These are phyloP conservation scores for Acrobasis consociella DNA, from an alignment of 2,888 invertebrate species.

Conservation along the genomic window DNA sequence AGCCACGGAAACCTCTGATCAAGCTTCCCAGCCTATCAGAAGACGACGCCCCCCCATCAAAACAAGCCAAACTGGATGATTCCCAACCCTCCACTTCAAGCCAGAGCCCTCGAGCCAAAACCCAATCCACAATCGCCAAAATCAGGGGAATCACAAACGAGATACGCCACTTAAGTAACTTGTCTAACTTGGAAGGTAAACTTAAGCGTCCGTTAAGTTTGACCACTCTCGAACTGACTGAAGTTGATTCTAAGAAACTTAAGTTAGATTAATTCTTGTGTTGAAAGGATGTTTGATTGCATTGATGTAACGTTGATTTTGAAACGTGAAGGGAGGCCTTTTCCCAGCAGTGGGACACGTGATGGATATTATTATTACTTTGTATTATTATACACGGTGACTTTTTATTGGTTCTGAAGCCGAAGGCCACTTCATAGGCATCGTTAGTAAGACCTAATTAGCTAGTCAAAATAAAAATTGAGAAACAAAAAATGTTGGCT, in stretches of 20 bases:
- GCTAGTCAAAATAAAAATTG: no score
- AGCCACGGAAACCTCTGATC: conserved; percentile 66
- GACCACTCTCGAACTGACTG: conserved; percentile 35
- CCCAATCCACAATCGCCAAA: conserved; percentile 51
- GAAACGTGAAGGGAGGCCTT: no score
- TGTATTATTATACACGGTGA: no score
- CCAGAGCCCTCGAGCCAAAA: conserved; percentile 39
- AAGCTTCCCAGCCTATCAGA: conserved; percentile 66
- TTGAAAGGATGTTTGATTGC: no score
- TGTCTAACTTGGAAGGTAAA: conserved; percentile 50
- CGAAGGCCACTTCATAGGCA: no score
- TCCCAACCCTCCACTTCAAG: conserved; percentile 38
- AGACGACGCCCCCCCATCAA: conserved; percentile 44
- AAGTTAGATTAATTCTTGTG: conserved; percentile 46
- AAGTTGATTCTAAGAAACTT: conserved; percentile 50
- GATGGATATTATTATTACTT: no score
- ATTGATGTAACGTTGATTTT: no score
- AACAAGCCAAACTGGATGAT: conserved; percentile 41
- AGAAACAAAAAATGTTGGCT: no score
- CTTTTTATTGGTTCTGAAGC: no score
- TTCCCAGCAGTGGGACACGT: no score
- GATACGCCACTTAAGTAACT: conserved; percentile 51
- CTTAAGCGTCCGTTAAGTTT: conserved; percentile 47
- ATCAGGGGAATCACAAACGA: conserved; percentile 62
- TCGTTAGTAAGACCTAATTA: no score